Percentiles rank a stretch among this genome's conserved stretches.
These are phyloP conservation scores for Oreochromis aureus DNA, from an alignment of 2,113 vertebrate species.

Conservation along the genomic window DNA sequence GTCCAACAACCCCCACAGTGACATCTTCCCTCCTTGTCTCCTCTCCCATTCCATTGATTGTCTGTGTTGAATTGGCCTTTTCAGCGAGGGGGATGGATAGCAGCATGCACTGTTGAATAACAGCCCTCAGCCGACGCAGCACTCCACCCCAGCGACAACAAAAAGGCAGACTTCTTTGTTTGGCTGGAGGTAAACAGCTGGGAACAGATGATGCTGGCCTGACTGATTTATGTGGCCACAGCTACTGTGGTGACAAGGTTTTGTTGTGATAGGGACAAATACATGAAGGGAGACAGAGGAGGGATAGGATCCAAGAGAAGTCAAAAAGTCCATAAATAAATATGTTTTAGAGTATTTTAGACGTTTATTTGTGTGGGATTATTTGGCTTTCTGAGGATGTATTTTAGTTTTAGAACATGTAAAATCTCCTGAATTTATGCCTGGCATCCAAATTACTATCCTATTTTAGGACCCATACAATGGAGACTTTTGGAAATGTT, in stretches of 20 bases:
- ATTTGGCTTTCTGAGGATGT: background rate
- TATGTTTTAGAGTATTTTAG: background rate
- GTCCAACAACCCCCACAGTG: slow-evolving; percentile 56
- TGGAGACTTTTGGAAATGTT: background rate
- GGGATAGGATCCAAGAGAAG: background rate
- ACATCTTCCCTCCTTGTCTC: slow-evolving; percentile 53
- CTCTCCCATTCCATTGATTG: slow-evolving; percentile 59
- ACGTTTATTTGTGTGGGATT: background rate
- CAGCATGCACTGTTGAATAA: slow-evolving; percentile 59
- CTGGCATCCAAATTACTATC: background rate
- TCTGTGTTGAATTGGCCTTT: slow-evolving; percentile 62
- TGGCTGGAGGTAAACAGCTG: slow-evolving; percentile 70
- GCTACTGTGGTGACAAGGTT: slow-evolving; percentile 50
- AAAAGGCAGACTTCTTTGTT: slow-evolving; percentile 73
- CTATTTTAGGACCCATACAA: background rate
- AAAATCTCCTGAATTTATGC: background rate
- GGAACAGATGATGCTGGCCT: slow-evolving; percentile 64
- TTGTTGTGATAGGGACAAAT: slow-evolving; percentile 50
- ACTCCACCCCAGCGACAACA: slow-evolving; percentile 65
- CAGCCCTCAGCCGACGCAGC: slow-evolving; percentile 57
- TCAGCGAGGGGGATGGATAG: slow-evolving; percentile 53
- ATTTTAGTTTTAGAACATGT: background rate
- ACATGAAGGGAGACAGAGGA: background rate
- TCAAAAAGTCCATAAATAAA: slow-evolving; percentile 9
- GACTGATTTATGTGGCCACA: slow-evolving; percentile 60